A percentile compares a stretch with the other conserved stretches of the same genome.
These are phyloP conservation scores for Cotesia glomerata DNA, from an alignment of 1,140 invertebrate genomes.

Conservation along the genomic window DNA sequence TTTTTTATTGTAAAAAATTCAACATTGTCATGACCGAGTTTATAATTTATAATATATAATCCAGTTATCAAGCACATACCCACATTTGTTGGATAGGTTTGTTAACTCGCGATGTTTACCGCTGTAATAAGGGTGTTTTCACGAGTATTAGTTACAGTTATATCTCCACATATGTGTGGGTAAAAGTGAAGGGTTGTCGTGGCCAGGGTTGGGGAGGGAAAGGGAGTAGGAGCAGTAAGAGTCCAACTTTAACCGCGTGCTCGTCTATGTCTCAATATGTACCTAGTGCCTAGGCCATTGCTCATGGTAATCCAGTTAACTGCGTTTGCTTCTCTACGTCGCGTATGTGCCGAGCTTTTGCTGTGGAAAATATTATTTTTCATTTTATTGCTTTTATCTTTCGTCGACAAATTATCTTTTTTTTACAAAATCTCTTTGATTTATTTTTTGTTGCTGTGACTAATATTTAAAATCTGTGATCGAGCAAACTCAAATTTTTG, in stretches of 20 bases:
- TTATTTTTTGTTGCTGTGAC: no score
- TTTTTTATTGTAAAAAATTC: no score
- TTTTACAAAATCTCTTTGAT: no score
- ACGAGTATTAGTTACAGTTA: background rate
- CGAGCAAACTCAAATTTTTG: no score
- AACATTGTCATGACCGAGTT: constrained; percentile 42
- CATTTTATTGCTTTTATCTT: no score
- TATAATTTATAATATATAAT: constrained; percentile 60
- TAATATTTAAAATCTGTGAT: no score
- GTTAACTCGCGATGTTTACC: no score
- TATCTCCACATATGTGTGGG: background rate
- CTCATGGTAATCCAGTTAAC: constrained; percentile 53
- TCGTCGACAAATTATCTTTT: no score
- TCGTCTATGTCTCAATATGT: constrained; percentile 48
- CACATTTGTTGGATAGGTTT: constrained; percentile 3
- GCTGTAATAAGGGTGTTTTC: no score
- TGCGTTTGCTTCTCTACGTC: constrained; percentile 27
- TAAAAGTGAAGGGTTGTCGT: constrained; percentile 32
- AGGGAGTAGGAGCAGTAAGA: constrained; percentile 9
- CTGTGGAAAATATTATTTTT: background rate
- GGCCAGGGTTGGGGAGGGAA: background rate
- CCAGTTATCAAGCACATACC: constrained; percentile 44
- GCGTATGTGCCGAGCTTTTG: background rate
- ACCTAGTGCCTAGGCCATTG: constrained; percentile 40
- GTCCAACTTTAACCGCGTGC: constrained; percentile 37